Evolutionary conservation across 2,888 invertebrate species (phyloP).

Genomic region (Lithophane leautieri): DNA sequence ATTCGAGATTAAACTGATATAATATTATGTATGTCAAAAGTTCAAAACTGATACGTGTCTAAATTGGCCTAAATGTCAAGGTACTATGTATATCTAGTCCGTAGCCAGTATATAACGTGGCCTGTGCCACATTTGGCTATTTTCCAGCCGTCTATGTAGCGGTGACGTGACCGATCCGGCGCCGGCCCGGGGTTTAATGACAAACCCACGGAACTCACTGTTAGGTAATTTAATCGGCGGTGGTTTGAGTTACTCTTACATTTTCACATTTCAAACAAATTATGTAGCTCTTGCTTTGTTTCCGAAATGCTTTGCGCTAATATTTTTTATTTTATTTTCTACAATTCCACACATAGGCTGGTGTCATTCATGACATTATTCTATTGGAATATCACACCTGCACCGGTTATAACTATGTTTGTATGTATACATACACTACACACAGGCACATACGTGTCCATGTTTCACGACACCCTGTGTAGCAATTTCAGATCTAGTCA

Average conservation of each 20-base stretch:
- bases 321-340: background rate
- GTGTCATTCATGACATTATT: background rate
- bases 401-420: background rate
- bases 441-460: background rate
- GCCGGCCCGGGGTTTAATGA: constrained; percentile 44
- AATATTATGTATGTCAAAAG: constrained; percentile 50
- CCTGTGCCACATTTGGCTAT: constrained; percentile 63
- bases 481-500: constrained; percentile 9
- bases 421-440: too few species aligned
- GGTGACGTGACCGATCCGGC: constrained; percentile 49
- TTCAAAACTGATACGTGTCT: constrained; percentile 49
- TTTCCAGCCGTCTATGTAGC: constrained; percentile 58
- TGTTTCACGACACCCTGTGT: background rate
- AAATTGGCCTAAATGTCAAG: constrained; percentile 65
- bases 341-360: background rate
- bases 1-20: constrained; percentile 23
- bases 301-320: constrained; percentile 12
- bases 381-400: background rate
- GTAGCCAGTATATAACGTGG: constrained; percentile 56
- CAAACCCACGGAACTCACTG: constrained; percentile 59
- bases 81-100: constrained; percentile 58
- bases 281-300: background rate
- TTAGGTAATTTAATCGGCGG: constrained; percentile 35
- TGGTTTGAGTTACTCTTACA: constrained; percentile 1
- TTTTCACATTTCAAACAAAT: background rate